Percentiles rank a stretch among this genome's conserved stretches.
These are phyloP conservation scores for Micromussa lordhowensis DNA, from an alignment of 92 coral and sea anemone species.

Conservation along the genomic window DNA sequence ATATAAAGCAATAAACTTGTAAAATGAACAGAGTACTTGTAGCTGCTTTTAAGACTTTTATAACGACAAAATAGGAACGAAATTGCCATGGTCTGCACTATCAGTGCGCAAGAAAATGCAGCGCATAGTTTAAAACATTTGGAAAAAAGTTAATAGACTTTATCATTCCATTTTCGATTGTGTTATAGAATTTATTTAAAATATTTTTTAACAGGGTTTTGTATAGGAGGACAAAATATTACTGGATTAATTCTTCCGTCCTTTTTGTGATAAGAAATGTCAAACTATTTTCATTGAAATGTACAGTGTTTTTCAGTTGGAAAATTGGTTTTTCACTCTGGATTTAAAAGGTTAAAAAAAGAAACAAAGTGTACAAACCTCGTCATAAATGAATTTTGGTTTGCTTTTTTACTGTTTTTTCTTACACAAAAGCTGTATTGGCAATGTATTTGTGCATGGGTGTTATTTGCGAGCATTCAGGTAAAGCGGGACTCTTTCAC, in stretches of 20 bases:
- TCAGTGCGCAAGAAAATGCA: neutral
- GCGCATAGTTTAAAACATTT: no score
- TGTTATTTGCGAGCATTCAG: neutral
- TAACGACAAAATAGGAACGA: neutral
- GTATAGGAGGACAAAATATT: no score
- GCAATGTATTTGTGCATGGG: neutral
- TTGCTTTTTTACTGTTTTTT: no score
- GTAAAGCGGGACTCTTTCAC: neutral
- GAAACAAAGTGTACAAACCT: neutral
- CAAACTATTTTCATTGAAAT: no score
- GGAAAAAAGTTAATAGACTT: no score
- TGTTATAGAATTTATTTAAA: no score
- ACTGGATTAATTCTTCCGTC: neutral
- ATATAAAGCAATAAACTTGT: no score
- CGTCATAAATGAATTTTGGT: neutral
- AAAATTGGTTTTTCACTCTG: neutral
- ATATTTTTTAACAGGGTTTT: no score
- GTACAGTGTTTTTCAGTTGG: neutral
- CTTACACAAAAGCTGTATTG: no score
- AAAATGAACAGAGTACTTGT: neutral
- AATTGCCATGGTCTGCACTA: neutral
- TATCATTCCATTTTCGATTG: no score
- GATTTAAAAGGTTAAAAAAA: neutral
- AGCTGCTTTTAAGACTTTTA: neutral
- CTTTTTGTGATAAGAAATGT: neutral